Base-by-base conservation (phyloP, 1,140 invertebrate species). In the Lycorma delicatula region DNA sequence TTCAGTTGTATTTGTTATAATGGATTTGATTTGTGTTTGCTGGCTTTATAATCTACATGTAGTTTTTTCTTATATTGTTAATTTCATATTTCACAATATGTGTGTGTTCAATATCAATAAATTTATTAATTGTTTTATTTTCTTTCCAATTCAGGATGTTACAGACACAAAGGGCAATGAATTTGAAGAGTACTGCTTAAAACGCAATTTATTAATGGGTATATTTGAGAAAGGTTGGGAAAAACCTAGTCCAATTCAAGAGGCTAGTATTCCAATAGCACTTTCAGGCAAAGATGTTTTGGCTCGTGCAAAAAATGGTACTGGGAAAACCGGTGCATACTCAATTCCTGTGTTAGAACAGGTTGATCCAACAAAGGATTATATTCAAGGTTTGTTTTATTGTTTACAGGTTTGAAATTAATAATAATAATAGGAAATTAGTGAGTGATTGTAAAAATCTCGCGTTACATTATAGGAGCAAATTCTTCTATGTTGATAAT, bases 221-320 rank as follows among this genome's bases (percentile, higher is more conserved):
- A 98, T 99, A 71, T 99, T 98, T 75, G 97, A 99, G 74, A 99
- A 99, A 78, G 97, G 97, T 47, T 99, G 97, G 97, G 97, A 99
- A 72, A 93, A 93, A 72, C 97, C 97, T 49, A 98, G 93, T 62
- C 97, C 97, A 22, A 99, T 99, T 79, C 97, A 99, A 81, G 94
- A 97, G 81, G 92, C 93, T 66, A 94, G 93, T 72, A 99, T 99
- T 77, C 96, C 96, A 56, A 93, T 98, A 72, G 95, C 97, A 60
- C 79, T 99, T 58, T 91, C 92, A 68, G 97, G 97, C 63, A 91
- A 97, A 77, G 96, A 99, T 78, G 87, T 99, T 63, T 79, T 99
- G 65, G 97, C 97, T 52, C 82, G 97, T 73, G 97, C 97, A 56
- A 99, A 99, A 78, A 99, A 99, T 78, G 97, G 97, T 60, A 99